Conservation (phyloP, 2,888 invertebrate genomes). For the Oligia fasciuncula region DNA sequence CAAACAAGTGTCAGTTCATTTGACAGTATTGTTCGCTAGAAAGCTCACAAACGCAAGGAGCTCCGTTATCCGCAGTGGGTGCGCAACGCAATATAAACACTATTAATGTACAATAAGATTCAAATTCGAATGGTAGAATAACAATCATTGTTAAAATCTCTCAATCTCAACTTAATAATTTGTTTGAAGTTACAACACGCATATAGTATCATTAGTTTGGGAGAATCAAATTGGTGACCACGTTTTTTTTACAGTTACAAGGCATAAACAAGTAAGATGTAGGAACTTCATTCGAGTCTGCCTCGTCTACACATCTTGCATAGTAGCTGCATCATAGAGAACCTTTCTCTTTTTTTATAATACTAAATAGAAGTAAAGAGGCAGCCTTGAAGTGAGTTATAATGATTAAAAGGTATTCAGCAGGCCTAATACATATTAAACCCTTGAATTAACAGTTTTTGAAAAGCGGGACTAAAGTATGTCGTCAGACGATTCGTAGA, state of each 20-base stretch:
- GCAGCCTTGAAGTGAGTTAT: constrained; percentile 3
- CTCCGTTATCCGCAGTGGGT: constrained; percentile 51
- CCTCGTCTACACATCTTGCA: not conserved
- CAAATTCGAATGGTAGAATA: constrained; percentile 47
- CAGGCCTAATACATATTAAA: constrained; percentile 1
- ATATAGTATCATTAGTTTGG: constrained; percentile 4
- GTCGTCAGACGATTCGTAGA: not conserved
- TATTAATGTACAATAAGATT: constrained; percentile 56
- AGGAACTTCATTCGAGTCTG: constrained; percentile 3
- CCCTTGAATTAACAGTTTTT: constrained; percentile 5
- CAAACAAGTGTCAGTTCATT: constrained; percentile 42
- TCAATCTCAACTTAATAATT: constrained; percentile 39
- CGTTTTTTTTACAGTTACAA: constrained; percentile 3
- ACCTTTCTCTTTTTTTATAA: not conserved
- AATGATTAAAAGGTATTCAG: not conserved
- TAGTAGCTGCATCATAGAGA: not conserved
- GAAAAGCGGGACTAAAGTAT: not conserved
- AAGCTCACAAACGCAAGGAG: constrained; percentile 50
- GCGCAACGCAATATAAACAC: constrained; percentile 58
- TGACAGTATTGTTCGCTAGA: constrained; percentile 35
- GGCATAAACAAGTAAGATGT: constrained; percentile 3
- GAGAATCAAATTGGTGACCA: not conserved
- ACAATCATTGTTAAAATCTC: constrained; percentile 39
- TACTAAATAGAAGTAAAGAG: not conserved
- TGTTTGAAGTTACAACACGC: constrained; percentile 29